Base-by-base conservation (phyloP, 2,113 vertebrate species). In the Sebastes fasciatus region DNA sequence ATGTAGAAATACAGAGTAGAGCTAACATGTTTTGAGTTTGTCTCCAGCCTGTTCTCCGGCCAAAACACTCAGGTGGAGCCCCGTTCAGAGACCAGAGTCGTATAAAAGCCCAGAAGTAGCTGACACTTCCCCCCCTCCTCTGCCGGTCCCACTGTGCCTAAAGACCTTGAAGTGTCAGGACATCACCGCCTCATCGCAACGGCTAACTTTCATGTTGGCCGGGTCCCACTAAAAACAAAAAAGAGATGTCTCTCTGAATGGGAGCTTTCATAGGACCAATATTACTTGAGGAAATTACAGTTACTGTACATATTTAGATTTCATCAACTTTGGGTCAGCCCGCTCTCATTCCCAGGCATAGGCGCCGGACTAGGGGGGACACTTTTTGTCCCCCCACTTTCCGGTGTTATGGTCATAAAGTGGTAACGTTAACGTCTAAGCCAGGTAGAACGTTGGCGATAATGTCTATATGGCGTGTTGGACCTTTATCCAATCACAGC, bases 1-100 rank as follows among this genome's bases (percentile, higher is more conserved):
- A 93, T 93, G 88, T 71, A 90, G 75, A 86, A 72, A 83, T 77
- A 84, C 83, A 87, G 79, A 89, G 74, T 46, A 80, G 80, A 84
- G 78, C 89, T 71, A 90, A 87, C 80, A 80, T 87, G 85, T 86
- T 79, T 88, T 89, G n/a, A 83, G 85, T 84, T 88, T 63, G 68
- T 83, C 77, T 85, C 49, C 46, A 60, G 21, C 40, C 58, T 74
- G 48, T 61, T 67, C 69, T 74, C 34, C 11, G 51, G 83, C 86
- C 74, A 87, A 88, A 82, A 92, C 80, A 84, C n/a, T 58, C 79
- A 86, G 77, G 75, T 89, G 79, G 74, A 73, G 63, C 74, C 73
- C 77, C 65, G 26, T 51, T 83, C 57, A n/a, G 58, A 82, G 72
- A 65, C 76, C 34, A 42, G 61, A 51, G 66, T 84, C 55, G 2